Evolutionary conservation across 2,113 vertebrate species (phyloP).

Genomic region (Podarcis muralis): DNA sequence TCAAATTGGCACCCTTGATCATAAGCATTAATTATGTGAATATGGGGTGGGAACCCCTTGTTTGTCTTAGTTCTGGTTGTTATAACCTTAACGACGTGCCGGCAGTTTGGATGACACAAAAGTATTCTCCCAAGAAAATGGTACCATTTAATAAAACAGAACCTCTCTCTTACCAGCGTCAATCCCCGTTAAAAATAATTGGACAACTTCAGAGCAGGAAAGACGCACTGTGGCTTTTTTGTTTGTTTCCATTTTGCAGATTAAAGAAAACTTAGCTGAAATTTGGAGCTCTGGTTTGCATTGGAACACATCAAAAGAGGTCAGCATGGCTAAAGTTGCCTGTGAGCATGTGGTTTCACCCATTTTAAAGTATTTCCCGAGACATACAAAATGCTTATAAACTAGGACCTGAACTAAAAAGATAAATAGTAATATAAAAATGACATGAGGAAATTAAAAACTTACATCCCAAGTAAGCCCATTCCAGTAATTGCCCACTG

Average conservation of each 20-base stretch:
- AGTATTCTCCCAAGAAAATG: background rate
- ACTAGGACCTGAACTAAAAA: slow-evolving; percentile 39
- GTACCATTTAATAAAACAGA: background rate
- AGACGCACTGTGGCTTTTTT: background rate
- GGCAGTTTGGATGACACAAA: background rate
- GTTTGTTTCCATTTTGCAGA: background rate
- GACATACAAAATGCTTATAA: slow-evolving; percentile 28
- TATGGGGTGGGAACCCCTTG: background rate
- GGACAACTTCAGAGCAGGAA: background rate
- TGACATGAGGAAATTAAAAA: slow-evolving; percentile 45
- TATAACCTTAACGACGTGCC: no score
- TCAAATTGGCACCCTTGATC: background rate
- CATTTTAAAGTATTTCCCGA: slow-evolving; percentile 57
- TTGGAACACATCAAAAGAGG: slow-evolving; percentile 17
- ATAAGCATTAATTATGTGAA: background rate
- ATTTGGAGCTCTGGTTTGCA: background rate
- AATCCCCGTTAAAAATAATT: background rate
- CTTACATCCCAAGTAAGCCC: slow-evolving; percentile 53
- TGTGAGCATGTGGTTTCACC: slow-evolving; percentile 48
- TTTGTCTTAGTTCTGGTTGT: background rate
- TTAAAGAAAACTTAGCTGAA: slow-evolving; percentile 4
- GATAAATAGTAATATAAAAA: slow-evolving; percentile 32
- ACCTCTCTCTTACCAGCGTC: background rate
- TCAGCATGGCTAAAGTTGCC: slow-evolving; percentile 37
- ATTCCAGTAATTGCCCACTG: background rate